phyloP scores from a whole-genome alignment of 1,140 invertebrate genomes.

The Megathymus violae region DNA sequence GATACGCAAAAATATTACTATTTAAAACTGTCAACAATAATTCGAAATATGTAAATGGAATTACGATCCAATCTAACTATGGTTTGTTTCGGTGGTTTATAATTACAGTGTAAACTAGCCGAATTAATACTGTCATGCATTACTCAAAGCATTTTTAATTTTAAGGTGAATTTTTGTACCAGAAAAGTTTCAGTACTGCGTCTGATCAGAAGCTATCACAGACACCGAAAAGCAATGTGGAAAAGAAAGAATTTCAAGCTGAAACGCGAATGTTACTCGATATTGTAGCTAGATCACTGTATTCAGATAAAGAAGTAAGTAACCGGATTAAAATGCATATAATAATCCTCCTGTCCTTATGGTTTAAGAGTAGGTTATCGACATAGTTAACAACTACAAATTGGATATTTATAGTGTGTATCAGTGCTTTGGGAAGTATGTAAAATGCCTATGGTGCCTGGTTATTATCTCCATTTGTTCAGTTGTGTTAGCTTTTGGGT shows the following conservation, averaged over 20 bases:
- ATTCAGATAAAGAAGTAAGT: slow-evolving; percentile 97
- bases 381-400: too few relatives aligned
- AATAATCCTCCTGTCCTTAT: slow-evolving; percentile 1
- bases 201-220: slow-evolving; percentile 73
- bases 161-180: slow-evolving; percentile 24
- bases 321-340: too few relatives aligned
- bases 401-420: too few relatives aligned
- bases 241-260: slow-evolving; percentile 95
- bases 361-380: neutral
- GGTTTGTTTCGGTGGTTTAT: slow-evolving; percentile 3
- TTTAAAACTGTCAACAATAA: slow-evolving; percentile 47
- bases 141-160: neutral
- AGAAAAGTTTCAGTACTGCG: slow-evolving; percentile 54
- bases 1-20: slow-evolving; percentile 52
- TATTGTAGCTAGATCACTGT: slow-evolving; percentile 98
- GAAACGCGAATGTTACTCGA: slow-evolving; percentile 97
- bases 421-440: too few relatives aligned
- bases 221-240: slow-evolving; percentile 83
- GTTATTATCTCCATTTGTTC: too few relatives aligned
- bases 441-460: too few relatives aligned
- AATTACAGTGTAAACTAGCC: neutral
- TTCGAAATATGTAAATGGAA: slow-evolving; percentile 48
- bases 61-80: slow-evolving; percentile 22
- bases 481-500: too few relatives aligned
- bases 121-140: too few relatives aligned